A percentile compares a stretch with the other conserved stretches of the same genome.
phyloP scores from a whole-genome alignment of 2,113 vertebrate species.

The Microtus richardsoni region DNA sequence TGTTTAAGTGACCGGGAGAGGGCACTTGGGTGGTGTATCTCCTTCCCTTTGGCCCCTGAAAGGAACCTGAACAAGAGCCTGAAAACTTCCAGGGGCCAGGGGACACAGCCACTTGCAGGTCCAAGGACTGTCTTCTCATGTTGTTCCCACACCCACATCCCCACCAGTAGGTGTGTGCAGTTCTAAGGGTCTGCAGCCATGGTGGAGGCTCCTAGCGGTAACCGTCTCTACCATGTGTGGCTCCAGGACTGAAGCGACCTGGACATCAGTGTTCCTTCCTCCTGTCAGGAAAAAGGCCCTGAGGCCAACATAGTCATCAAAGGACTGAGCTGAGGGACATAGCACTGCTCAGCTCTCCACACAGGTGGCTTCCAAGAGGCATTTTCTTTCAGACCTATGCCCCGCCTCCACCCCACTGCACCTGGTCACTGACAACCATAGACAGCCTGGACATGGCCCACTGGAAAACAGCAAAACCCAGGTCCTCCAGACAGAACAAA shows the following conservation, averaged over 20 bases:
- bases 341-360: rapidly evolving
- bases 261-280: neutral
- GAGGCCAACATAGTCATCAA: neutral
- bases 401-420: neutral
- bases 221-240: neutral
- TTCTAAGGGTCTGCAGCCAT: rapidly evolving
- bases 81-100: neutral
- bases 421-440: rapidly evolving
- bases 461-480: too few relatives aligned
- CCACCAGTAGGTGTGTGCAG: too few relatives aligned
- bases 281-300: neutral
- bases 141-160: rapidly evolving
- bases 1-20: neutral
- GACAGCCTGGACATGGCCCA: neutral
- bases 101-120: neutral
- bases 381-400: neutral
- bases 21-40: neutral
- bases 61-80: neutral
- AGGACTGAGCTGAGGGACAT: neutral
- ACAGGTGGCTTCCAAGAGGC: neutral
- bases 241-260: neutral
- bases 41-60: neutral
- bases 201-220: too few relatives aligned
- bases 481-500: neutral
- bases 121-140: neutral